Conservation (phyloP, 2,888 invertebrate genomes). For the Leptinotarsa peninsularis region DNA sequence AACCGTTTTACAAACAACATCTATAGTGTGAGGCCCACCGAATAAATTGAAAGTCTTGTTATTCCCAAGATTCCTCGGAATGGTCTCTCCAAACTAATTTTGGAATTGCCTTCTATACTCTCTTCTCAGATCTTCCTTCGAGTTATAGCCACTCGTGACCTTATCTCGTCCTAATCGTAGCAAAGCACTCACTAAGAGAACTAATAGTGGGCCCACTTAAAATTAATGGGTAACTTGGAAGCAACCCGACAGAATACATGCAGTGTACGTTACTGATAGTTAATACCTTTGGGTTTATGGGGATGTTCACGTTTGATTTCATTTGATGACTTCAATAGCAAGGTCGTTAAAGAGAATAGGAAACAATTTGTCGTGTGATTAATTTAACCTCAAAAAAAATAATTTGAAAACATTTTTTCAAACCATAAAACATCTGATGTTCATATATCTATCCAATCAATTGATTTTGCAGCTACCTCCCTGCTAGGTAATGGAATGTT, state of each 20-base stretch:
- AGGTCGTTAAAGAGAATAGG: too few relatives aligned
- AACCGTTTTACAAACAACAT: too few relatives aligned
- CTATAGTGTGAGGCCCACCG: not conserved
- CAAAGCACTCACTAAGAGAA: conserved; percentile 24
- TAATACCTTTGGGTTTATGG: not conserved
- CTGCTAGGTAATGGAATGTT: too few relatives aligned
- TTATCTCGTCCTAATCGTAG: conserved; percentile 26
- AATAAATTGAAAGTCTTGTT: conserved; percentile 1
- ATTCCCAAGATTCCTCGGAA: not conserved
- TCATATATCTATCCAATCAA: too few relatives aligned
- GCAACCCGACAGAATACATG: not conserved
- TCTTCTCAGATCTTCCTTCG: conserved; percentile 23
- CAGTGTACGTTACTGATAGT: conserved; percentile 8
- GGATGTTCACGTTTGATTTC: not conserved
- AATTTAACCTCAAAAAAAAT: too few relatives aligned
- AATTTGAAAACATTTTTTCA: too few relatives aligned
- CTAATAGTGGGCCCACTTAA: conserved; percentile 37
- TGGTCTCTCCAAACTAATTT: not conserved
- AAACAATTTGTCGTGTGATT: too few relatives aligned
- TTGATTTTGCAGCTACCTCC: too few relatives aligned
- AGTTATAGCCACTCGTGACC: conserved; percentile 35
- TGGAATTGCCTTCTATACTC: not conserved
- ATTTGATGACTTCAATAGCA: not conserved
- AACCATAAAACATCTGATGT: too few relatives aligned
- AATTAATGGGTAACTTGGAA: conserved; percentile 28